Conservation (phyloP, 2,113 vertebrate species). For the Apus apus region DNA sequence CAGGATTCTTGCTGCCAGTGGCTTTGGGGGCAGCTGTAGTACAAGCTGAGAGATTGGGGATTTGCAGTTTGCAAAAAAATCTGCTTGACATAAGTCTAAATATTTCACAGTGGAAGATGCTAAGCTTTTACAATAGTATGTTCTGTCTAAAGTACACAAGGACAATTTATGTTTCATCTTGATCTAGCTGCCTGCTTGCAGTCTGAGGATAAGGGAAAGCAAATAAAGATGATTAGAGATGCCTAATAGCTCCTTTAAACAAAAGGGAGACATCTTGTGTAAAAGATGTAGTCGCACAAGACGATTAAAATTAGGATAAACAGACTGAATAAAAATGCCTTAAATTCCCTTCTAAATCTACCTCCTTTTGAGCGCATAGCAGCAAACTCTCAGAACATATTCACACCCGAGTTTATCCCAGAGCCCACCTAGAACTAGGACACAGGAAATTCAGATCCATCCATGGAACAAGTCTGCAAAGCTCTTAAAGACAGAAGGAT, state of each 20-base stretch:
- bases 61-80: not conserved
- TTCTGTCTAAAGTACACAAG: not conserved
- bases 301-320: not conserved
- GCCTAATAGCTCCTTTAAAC: not conserved
- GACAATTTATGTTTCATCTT: not conserved
- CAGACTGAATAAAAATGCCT: not conserved
- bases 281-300: not conserved
- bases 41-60: not conserved
- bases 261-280: not conserved
- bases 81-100: not conserved
- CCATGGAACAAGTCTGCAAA: not conserved
- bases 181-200: not conserved
- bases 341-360: not conserved
- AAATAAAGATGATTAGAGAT: not conserved
- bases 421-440: not conserved
- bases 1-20: not conserved
- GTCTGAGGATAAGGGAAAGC: not conserved
- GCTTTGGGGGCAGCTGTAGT: not conserved
- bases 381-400: accelerated
- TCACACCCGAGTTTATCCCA: not conserved
- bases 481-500: not conserved
- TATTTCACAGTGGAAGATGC: accelerated
- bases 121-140: not conserved
- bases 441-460: not conserved
- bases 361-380: not conserved